Evolutionary conservation across 2,888 invertebrate genomes (phyloP), one percentile per base, ranked within the genome.

Genomic region (Clitarchus hookeri): DNA sequence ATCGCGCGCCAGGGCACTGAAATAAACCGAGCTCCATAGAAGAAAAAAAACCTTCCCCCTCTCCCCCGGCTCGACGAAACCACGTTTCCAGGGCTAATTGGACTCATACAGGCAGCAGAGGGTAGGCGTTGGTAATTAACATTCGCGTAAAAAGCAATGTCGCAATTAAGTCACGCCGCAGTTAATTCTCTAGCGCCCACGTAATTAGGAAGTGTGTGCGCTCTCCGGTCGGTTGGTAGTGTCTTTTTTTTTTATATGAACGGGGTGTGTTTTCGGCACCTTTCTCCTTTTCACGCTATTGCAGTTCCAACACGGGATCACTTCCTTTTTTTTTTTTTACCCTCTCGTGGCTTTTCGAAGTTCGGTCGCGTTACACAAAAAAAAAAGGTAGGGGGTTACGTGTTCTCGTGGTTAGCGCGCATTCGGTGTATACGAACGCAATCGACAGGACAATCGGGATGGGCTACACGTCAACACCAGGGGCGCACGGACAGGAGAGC

Each of bases 161-260:
- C 65, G 65, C n/a, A 65, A 65, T 65, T 65, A 65, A 65, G 65
- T n/a, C 65, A 65, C 65, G n/a, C 65, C 65, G 65, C 65, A 23
- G 65, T 65, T 65, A 65, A 23, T 23, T 65, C 65, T 65, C 23
- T 65, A 65, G 65, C 65, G 65, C 65, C n/a, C 19, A 9, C n/a
- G 65, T 65, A 65, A 65, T 65, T 65, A 65, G 65, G 65, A 65
- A 65, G 23, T 11, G 65, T 65, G 16, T 1, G 8, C 11, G 19
- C 65, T 23, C 65, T 65, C 36, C 65, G 65, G 23, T 65, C n/a
- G 65, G n/a, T 23, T 16, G 8, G 36, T 36, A 16, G 2, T 53
- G 8, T 6, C 8, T 65, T 23, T 19, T 65, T 0, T 65, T 65
- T 65, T 65, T 65, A 23, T 65, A 65, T n/a, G 65, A 65, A 23